These are phyloP conservation scores for Acheta domesticus DNA, from an alignment of 2,888 invertebrate genomes.

Conservation along the genomic window DNA sequence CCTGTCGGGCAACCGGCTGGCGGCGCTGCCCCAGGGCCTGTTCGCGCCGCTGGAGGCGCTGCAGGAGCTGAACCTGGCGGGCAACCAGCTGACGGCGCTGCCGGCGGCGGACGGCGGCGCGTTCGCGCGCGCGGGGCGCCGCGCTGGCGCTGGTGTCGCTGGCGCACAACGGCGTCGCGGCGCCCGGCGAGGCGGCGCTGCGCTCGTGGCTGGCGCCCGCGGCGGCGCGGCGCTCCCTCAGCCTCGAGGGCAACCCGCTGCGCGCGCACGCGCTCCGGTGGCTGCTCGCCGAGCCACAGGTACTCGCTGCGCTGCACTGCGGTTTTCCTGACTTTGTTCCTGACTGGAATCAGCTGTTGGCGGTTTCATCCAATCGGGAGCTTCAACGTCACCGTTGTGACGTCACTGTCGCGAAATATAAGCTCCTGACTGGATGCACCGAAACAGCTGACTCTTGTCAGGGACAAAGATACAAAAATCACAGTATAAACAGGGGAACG, in stretches of 20 bases:
- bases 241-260: neutral
- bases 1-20: neutral
- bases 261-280: neutral
- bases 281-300: neutral
- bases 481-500: too few relatives aligned
- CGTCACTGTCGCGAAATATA: too few relatives aligned
- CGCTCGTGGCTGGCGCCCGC: neutral
- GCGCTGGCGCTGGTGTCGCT: neutral
- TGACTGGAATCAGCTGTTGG: too few relatives aligned
- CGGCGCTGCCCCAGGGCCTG: neutral
- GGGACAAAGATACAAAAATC: too few relatives aligned
- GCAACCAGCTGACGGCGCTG: neutral
- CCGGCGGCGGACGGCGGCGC: neutral
- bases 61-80: neutral
- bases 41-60: neutral
- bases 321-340: too few relatives aligned
- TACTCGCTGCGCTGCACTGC: neutral
- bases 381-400: too few relatives aligned
- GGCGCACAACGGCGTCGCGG: neutral
- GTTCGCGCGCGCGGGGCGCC: neutral
- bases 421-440: too few relatives aligned
- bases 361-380: too few relatives aligned
- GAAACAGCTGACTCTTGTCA: too few relatives aligned
- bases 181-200: neutral
- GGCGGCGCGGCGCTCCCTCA: neutral